These are phyloP conservation scores for Alviniconcha strummeri DNA, from an alignment of 2,888 invertebrate genomes.

Conservation along the genomic window DNA sequence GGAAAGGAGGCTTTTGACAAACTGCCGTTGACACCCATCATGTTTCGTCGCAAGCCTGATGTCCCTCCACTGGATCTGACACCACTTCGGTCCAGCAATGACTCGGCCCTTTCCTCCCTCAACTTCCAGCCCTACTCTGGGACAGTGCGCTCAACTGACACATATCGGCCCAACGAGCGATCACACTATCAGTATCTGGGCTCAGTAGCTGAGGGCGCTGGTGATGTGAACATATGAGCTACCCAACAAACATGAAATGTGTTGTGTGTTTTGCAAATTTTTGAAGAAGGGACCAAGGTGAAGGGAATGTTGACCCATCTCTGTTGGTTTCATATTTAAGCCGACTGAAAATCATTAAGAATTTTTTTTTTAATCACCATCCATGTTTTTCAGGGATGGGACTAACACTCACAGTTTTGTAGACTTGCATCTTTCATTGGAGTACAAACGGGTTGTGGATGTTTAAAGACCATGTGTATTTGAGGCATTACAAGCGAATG, in stretches of 20 bases:
- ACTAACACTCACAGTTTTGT: too few relatives aligned
- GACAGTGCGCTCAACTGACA: slow-evolving; percentile 58
- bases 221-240: slow-evolving; percentile 31
- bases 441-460: too few relatives aligned
- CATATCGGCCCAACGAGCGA: slow-evolving; percentile 47
- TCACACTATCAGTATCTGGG: slow-evolving; percentile 38
- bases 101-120: slow-evolving; percentile 50
- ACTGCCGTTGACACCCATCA: slow-evolving; percentile 60
- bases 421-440: too few relatives aligned
- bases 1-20: slow-evolving; percentile 39
- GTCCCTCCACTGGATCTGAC: slow-evolving; percentile 65
- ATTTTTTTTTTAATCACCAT: neutral
- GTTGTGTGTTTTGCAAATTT: neutral
- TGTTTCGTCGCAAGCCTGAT: slow-evolving; percentile 17
- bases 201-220: slow-evolving; percentile 32
- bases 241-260: neutral
- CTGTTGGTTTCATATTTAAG: too few relatives aligned
- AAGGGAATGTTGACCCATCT: neutral
- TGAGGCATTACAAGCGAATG: too few relatives aligned
- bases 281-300: neutral
- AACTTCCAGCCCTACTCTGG: slow-evolving; percentile 57
- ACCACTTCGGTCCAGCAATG: slow-evolving; percentile 55
- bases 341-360: neutral
- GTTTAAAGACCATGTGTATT: too few relatives aligned
- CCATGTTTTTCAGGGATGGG: neutral